Evolutionary conservation across 1,140 invertebrate genomes (phyloP), one percentile per base, ranked within the genome.

Genomic region (Orius insidiosus): DNA sequence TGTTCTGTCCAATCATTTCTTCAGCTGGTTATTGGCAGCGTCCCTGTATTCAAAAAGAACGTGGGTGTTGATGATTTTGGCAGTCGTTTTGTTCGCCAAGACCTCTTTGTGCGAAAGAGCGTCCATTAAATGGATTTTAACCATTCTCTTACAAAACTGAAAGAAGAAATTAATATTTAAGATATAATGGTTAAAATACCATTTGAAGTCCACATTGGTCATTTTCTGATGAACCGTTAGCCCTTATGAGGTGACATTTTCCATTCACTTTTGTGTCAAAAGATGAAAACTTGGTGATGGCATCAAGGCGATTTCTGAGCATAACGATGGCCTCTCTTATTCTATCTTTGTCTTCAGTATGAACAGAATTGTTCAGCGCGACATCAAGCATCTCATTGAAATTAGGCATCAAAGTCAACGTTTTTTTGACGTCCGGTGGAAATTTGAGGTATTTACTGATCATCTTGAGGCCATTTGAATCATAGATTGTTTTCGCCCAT

Each of bases 31-130:
- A 11, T 43, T 30, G 2, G 41, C 41, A 7, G 41, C 41, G 8
- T 43, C 41, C 7, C 16, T 9, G 24, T 43, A 43, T 46, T 40
- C 40, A 51, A 47, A 35, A 43, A 43, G 41, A 30, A 43, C n/a
- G 7, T 30, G 24, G 5, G 19, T 24, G 24, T 43, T 43, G 9
- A 43, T n/a, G 16, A 30, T 30, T 5, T 43, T 16, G 5, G 24
- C 41, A 11, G 41, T n/a, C 5, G 3, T 24, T 24, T 7, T 24
- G 24, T 7, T 24, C 24, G 24, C 7, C 24, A 24, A 3, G 24
- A 24, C 24, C 24, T 24, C 24, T 24, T 24, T 24, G 7, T 24
- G 24, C 3, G 24, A 24, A 24, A 4, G 3, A 3, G 24, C 24
- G 7, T 24, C 24, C 24, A 24, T 4, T 7, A 24, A 24, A 24